Evolutionary conservation across 2,797 vertebrate genomes (phyloP), one percentile per base, ranked within the genome.

Genomic region (Miichthys miiuy): DNA sequence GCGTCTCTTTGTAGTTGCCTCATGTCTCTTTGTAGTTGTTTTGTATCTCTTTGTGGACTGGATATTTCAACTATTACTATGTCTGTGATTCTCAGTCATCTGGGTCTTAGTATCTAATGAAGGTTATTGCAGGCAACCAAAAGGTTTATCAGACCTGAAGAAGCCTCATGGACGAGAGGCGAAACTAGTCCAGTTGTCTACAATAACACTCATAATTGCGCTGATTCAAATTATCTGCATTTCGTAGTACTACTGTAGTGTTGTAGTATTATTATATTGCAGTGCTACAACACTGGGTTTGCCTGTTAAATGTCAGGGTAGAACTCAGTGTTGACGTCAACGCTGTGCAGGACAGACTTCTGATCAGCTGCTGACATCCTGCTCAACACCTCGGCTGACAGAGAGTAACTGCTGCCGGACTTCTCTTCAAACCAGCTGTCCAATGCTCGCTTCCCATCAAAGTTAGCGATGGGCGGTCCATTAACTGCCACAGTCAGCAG

Each of bases 401-500:
- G 92, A 0, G 97, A 91, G 0, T 96, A 97, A 72, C 96, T 96
- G 82, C 96, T 97, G 80, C 97, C 97, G 0, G 97, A 99, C 90
- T 98, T 99, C 92, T 99, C 97, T 91, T 99, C 97, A 2, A 99
- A 99, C 98, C 98, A 99, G 91, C 97, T 97, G 92, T 99, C 98
- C 81, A 99, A 77, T 0, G 98, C 96, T 79, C 97, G 92, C 92
- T 99, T 99, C 83, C 96, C 97, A 13, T 99, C 98, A 0, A 99
- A 99, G 94, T 82, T 96, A 34, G 94, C 87, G 6, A 99, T 97
- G 72, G 97, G 95, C 0, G 97, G 97, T 14, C 98, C 98, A 0
- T 99, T 99, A 0, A 99, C 95, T 0, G 97, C 96, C 68, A 98
- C 93, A 0, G 94, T 97, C 91, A 99, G 85, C 81, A 98, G 95